Evolutionary conservation across 2,888 invertebrate species (phyloP).

Genomic region (Microctonus hyperodae): DNA sequence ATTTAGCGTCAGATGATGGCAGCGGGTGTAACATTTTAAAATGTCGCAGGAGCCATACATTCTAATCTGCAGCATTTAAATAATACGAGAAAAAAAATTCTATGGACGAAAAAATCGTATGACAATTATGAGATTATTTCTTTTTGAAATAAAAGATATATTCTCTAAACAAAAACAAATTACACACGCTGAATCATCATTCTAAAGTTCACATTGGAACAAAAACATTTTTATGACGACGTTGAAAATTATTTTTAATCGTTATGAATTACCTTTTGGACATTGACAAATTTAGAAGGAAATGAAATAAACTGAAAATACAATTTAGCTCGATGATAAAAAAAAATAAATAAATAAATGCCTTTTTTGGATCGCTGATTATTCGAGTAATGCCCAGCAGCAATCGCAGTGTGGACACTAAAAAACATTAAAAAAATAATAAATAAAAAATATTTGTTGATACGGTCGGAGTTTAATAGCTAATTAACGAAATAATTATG

Average conservation of each 20-base stretch:
- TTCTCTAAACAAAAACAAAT: background rate
- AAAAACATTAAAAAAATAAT: conserved; percentile 37
- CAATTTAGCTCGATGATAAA: background rate
- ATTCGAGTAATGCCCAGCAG: background rate
- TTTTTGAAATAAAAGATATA: conserved; percentile 26
- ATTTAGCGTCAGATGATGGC: conserved; percentile 47
- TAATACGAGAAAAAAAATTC: conserved; percentile 35
- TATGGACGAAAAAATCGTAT: conserved; percentile 26
- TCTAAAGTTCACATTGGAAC: conserved; percentile 45
- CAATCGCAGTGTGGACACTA: conserved; percentile 13
- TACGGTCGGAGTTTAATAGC: conserved; percentile 48
- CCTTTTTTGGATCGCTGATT: conserved; percentile 14
- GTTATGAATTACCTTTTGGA: conserved; percentile 6
- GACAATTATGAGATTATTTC: conserved; percentile 19
- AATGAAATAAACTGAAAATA: conserved; percentile 16
- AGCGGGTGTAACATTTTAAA: conserved; percentile 45
- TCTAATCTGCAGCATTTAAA: conserved; percentile 42
- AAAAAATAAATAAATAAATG: background rate
- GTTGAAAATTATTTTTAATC: conserved; percentile 14
- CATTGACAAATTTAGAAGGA: conserved; percentile 4
- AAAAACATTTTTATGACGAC: background rate
- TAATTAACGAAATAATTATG: conserved; percentile 36
- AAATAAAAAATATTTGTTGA: conserved; percentile 45
- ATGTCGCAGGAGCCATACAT: conserved; percentile 56
- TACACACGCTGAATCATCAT: conserved; percentile 40